Percentiles rank a stretch among this genome's conserved stretches.
phyloP scores from a whole-genome alignment of 2,113 vertebrate genomes.

The Grallaria varia region DNA sequence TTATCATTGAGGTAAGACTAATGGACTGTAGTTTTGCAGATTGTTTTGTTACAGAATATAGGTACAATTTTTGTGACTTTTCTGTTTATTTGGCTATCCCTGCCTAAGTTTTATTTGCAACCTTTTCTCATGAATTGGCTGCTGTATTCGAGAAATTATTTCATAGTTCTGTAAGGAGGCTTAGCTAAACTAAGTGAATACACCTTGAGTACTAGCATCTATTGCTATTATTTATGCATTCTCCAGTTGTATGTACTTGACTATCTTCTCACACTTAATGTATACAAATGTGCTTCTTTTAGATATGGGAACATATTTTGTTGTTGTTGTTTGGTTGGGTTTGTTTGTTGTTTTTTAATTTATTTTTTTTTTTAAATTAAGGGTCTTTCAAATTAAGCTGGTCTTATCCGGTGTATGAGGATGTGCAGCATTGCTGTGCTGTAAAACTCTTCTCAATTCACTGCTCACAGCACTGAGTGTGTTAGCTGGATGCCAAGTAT shows the following conservation, averaged over 20 bases:
- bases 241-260: background rate
- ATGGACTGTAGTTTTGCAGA: background rate
- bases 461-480: background rate
- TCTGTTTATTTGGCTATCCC: background rate
- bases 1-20: background rate
- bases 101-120: background rate
- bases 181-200: background rate
- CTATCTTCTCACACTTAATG: background rate
- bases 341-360: fast-evolving
- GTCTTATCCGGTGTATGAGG: background rate
- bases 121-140: background rate
- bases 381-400: background rate
- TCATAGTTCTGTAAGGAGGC: background rate
- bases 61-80: background rate
- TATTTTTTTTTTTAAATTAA: background rate
- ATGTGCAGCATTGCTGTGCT: background rate
- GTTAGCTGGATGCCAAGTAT: background rate
- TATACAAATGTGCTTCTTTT: background rate
- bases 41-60: background rate
- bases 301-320: background rate
- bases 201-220: background rate
- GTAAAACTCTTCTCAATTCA: background rate
- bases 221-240: background rate
- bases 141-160: background rate
- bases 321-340: background rate